These are phyloP conservation scores for Sthenelais limicola DNA, from an alignment of 2,888 invertebrate species.

Conservation along the genomic window DNA sequence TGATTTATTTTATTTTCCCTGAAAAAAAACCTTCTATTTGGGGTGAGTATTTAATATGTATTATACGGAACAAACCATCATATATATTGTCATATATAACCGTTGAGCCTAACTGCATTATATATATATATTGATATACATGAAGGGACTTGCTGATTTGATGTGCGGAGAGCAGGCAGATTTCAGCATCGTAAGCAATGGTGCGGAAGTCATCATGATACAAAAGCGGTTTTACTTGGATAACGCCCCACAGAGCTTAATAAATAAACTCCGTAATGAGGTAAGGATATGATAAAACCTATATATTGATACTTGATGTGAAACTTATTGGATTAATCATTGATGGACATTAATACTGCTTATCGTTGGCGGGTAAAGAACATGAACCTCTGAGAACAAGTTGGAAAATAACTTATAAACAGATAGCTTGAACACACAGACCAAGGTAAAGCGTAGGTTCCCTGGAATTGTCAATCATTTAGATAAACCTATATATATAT, in stretches of 20 bases:
- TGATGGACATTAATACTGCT: too few species aligned
- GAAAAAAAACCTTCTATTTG: background rate
- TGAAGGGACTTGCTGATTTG: conserved; percentile 60
- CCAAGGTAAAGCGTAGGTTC: too few species aligned
- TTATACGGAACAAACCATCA: background rate
- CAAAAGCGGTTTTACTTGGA: conserved; percentile 64
- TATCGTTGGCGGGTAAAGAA: too few species aligned
- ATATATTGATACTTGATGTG: too few species aligned
- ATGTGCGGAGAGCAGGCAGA: conserved; percentile 60
- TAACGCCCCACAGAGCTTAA: conserved; percentile 54
- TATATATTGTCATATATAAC: background rate
- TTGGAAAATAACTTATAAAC: too few species aligned
- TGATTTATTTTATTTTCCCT: background rate
- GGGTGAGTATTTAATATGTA: background rate
- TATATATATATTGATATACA: conserved; percentile 19
- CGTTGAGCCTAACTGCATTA: background rate
- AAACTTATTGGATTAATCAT: too few species aligned
- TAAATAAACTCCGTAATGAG: conserved; percentile 55
- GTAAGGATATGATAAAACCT: too few species aligned
- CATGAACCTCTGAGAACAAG: too few species aligned
- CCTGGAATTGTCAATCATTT: too few species aligned
- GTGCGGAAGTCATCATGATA: conserved; percentile 63
- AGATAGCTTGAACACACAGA: too few species aligned
- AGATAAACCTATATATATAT: too few species aligned
- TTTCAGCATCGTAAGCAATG: conserved; percentile 63